phyloP scores from a whole-genome alignment of 2,797 vertebrate genomes.

The Pagetopsis macropterus region DNA sequence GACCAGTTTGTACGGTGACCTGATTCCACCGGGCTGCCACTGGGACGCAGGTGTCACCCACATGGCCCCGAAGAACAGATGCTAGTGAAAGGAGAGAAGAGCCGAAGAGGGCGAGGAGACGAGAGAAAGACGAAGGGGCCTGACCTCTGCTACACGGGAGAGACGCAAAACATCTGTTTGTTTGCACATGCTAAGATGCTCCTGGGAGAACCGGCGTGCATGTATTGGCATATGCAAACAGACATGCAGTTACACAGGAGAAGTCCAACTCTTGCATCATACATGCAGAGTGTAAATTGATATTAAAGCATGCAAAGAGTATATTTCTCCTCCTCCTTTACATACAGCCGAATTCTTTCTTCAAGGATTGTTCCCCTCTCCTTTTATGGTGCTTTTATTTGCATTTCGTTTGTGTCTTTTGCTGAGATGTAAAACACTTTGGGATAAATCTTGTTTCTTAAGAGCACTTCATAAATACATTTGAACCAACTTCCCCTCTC shows the following conservation, averaged over 20 bases:
- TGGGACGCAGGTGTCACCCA: constrained; percentile 73
- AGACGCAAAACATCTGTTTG: constrained; percentile 75
- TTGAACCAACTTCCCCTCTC: constrained; percentile 47
- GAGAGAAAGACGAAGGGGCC: constrained; percentile 43
- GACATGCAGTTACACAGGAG: constrained; percentile 28
- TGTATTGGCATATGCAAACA: constrained; percentile 32
- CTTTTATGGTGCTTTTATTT: constrained; percentile 57
- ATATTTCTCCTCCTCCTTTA: constrained; percentile 16
- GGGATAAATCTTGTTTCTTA: constrained; percentile 62
- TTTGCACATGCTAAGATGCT: constrained; percentile 61
- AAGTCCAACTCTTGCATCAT: constrained; percentile 41
- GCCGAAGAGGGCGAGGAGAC: constrained; percentile 39
- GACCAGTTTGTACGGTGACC: constrained; percentile 76
- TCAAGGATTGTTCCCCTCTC: constrained; percentile 33
- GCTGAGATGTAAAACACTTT: constrained; percentile 49
- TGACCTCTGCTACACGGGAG: constrained; percentile 59
- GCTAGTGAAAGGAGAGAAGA: constrained; percentile 66
- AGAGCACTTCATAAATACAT: constrained; percentile 67
- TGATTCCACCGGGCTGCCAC: constrained; percentile 64
- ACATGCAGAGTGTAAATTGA: constrained; percentile 43
- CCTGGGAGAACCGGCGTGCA: constrained; percentile 53
- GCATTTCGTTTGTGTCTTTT: constrained; percentile 59
- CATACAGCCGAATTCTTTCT: constrained; percentile 26
- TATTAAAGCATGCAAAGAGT: constrained; percentile 27
- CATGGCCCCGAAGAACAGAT: constrained; percentile 67